These are phyloP conservation scores for Eurytoma californica DNA, from an alignment of 2,888 invertebrate genomes.

Conservation along the genomic window DNA sequence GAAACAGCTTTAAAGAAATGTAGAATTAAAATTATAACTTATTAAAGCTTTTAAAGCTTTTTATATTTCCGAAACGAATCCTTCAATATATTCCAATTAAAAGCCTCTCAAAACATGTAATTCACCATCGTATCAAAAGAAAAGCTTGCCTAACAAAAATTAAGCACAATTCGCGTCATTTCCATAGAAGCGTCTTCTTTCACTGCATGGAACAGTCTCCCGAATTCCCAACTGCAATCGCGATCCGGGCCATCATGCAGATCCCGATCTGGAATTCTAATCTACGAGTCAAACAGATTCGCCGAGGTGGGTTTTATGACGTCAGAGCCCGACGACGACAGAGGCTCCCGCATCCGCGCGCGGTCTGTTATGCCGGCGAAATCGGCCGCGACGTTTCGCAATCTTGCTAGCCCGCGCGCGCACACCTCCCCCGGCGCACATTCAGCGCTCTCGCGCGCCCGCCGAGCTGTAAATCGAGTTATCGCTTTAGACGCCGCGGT, in stretches of 20 bases:
- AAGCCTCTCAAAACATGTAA: too few relatives aligned
- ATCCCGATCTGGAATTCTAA: neutral
- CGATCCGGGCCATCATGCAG: neutral
- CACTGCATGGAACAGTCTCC: neutral
- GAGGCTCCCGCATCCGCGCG: neutral
- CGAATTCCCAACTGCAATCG: neutral
- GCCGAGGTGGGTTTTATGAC: slow-evolving; percentile 39
- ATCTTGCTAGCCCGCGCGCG: slow-evolving; percentile 6
- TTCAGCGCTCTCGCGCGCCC: slow-evolving; percentile 13
- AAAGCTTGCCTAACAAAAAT: too few relatives aligned
- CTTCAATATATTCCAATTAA: too few relatives aligned
- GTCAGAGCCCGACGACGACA: neutral
- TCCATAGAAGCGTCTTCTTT: too few relatives aligned
- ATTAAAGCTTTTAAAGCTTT: too few relatives aligned
- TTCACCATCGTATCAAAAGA: too few relatives aligned
- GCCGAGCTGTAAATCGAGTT: slow-evolving; percentile 47
- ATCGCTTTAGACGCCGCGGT: slow-evolving; percentile 19
- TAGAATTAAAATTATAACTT: too few relatives aligned
- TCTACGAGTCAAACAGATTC: slow-evolving; percentile 38
- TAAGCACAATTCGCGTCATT: too few relatives aligned
- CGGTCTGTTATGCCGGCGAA: slow-evolving; percentile 39
- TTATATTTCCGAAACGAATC: too few relatives aligned
- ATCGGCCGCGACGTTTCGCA: slow-evolving; percentile 31
- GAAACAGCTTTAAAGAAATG: too few relatives aligned
- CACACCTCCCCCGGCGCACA: slow-evolving; percentile 20